Percentiles rank a stretch among this genome's conserved stretches.
These are phyloP conservation scores for Indicator indicator DNA, from an alignment of 2,113 vertebrate genomes.

Conservation along the genomic window DNA sequence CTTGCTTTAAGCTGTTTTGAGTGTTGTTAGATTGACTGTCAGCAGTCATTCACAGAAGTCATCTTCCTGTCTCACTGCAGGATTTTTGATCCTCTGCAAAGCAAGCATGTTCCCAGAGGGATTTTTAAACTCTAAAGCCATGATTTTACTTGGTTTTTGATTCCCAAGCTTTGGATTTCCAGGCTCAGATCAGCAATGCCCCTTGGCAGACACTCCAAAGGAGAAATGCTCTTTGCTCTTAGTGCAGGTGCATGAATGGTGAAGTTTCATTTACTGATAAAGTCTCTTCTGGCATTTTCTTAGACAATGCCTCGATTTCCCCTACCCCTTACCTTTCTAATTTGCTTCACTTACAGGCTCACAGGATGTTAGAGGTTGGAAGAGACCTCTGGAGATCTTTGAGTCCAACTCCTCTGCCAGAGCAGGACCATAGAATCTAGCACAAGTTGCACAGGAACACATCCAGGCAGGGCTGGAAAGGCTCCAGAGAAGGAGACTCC, in stretches of 20 bases:
- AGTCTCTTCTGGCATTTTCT: neutral
- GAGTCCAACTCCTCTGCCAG: too few relatives aligned
- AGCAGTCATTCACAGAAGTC: neutral
- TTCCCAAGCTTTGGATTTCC: neutral
- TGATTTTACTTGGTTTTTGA: neutral
- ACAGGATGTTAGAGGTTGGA: too few relatives aligned
- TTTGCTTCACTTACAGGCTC: neutral
- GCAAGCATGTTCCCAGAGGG: neutral
- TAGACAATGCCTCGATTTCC: neutral
- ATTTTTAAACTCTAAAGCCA: neutral
- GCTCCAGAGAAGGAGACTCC: too few relatives aligned
- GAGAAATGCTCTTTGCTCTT: neutral
- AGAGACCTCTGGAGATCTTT: too few relatives aligned
- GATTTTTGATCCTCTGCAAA: neutral
- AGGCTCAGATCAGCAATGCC: neutral
- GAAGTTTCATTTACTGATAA: neutral
- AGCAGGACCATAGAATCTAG: too few relatives aligned
- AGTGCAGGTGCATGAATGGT: neutral
- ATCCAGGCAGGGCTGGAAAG: too few relatives aligned
- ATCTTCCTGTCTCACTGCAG: neutral
- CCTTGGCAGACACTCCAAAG: neutral
- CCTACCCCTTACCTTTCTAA: neutral
- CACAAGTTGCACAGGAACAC: too few relatives aligned
- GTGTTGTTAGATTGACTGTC: neutral
- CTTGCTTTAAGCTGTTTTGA: neutral